A percentile compares a stretch with the other conserved stretches of the same genome.
Conservation (phyloP, 1,140 invertebrate species). For the Caenorhabditis remanei region DNA sequence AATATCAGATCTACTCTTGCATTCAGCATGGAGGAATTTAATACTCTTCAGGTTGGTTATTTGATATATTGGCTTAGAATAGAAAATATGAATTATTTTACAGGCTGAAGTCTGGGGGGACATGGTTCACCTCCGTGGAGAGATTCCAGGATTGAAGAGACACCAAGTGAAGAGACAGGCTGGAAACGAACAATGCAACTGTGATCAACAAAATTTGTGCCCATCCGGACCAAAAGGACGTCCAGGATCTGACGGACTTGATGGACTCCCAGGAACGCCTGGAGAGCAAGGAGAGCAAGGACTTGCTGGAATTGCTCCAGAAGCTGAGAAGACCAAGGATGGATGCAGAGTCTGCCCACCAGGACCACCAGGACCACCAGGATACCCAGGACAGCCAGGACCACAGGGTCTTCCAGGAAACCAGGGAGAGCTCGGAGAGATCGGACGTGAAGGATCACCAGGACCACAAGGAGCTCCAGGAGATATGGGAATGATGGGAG, state of each 20-base stretch:
- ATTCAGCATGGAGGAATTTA: conserved; percentile 59
- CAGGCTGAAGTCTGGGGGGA: conserved; percentile 59
- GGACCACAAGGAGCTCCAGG: conserved; percentile 56
- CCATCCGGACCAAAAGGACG: conserved; percentile 57
- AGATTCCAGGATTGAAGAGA: conserved; percentile 28
- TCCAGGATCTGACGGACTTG: conserved; percentile 52
- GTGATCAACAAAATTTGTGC: conserved; percentile 52
- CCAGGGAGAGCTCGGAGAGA: conserved; percentile 54
- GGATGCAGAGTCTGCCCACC: conserved; percentile 62
- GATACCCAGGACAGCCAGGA: conserved; percentile 60
- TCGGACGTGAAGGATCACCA: conserved; percentile 57
- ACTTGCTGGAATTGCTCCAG: conserved; percentile 44
- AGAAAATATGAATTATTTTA: conserved; percentile 4
- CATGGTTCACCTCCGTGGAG: conserved; percentile 37
- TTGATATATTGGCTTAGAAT: neutral
- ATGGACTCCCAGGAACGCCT: conserved; percentile 46
- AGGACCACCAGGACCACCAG: conserved; percentile 59
- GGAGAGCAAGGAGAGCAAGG: conserved; percentile 60
- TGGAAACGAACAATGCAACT: conserved; percentile 56
- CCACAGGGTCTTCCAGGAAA: conserved; percentile 59
- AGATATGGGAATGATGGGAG: conserved; percentile 60
- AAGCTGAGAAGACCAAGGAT: neutral
- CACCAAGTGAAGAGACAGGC: conserved; percentile 47
- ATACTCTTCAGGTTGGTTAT: conserved; percentile 49
- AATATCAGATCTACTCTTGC: conserved; percentile 38